Evolutionary conservation across 2,888 invertebrate species (phyloP).

Genomic region (Hololepta plana): DNA sequence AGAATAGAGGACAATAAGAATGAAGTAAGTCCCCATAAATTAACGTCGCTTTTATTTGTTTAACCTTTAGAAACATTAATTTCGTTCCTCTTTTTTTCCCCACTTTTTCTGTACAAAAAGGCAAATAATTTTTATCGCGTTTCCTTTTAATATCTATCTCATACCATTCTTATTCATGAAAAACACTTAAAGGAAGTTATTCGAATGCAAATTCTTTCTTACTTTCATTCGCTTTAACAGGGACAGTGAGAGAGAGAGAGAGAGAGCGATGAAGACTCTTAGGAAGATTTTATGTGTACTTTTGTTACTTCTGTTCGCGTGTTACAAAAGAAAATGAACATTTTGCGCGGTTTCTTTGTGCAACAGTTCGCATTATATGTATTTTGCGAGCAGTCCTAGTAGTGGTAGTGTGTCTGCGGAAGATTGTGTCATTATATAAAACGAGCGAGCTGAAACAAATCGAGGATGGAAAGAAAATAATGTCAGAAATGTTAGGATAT

Average conservation of each 20-base stretch:
- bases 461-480: slow-evolving; percentile 8
- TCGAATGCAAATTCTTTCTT: slow-evolving; percentile 9
- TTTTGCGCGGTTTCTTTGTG: slow-evolving; percentile 9
- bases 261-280: slow-evolving; percentile 1
- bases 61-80: too few species aligned
- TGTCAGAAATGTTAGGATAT: too few species aligned
- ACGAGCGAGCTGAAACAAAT: slow-evolving; percentile 14
- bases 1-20: too few species aligned
- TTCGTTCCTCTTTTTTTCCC: too few species aligned
- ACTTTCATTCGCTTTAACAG: slow-evolving; percentile 3
- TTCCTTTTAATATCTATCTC: too few species aligned
- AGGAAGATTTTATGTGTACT: slow-evolving; percentile 3
- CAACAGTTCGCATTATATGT: background rate
- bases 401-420: slow-evolving; percentile 10
- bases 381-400: slow-evolving; percentile 4
- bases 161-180: too few species aligned
- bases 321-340: slow-evolving; percentile 10
- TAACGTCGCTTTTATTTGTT: too few species aligned
- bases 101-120: too few species aligned
- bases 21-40: too few species aligned
- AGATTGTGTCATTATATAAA: slow-evolving; percentile 15
- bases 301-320: slow-evolving; percentile 11
- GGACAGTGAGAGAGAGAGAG: background rate
- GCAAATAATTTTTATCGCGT: too few species aligned
- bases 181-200: slow-evolving; percentile 9